phyloP scores from a whole-genome alignment of 2,888 invertebrate species.

The Ptychoptera contaminata region DNA sequence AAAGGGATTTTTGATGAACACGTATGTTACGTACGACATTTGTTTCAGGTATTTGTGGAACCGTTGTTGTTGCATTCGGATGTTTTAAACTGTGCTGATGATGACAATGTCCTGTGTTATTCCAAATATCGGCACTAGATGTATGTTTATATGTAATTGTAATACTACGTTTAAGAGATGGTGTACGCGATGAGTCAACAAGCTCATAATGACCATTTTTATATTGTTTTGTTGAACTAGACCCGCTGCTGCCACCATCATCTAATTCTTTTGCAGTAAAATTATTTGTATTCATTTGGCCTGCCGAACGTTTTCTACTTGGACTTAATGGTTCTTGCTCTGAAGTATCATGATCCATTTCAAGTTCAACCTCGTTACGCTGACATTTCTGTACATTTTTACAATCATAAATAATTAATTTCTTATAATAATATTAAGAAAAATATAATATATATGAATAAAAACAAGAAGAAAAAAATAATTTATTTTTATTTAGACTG shows the following conservation, averaged over 20 bases:
- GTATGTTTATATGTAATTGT: slow-evolving; percentile 2
- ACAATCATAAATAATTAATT: not conserved
- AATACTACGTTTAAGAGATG: slow-evolving; percentile 8
- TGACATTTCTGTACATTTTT: not conserved
- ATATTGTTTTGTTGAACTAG: not conserved
- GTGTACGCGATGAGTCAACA: slow-evolving; percentile 7
- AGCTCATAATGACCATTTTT: slow-evolving; percentile 10
- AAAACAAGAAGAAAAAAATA: not conserved
- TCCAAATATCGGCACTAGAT: not conserved
- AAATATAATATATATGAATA: not conserved
- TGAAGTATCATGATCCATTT: slow-evolving; percentile 5
- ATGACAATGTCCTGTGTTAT: slow-evolving; percentile 6
- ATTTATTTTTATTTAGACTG: not conserved
- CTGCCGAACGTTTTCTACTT: slow-evolving; percentile 1
- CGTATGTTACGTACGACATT: slow-evolving; percentile 15
- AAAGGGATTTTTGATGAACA: slow-evolving; percentile 23
- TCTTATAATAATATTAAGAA: not conserved
- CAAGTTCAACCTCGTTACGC: slow-evolving; percentile 1
- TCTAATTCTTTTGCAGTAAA: not conserved
- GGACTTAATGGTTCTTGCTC: slow-evolving; percentile 6
- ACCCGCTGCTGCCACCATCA: not conserved
- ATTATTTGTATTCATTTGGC: not conserved
- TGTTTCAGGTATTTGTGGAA: slow-evolving; percentile 5
- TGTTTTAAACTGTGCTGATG: slow-evolving; percentile 4
- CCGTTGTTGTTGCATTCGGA: slow-evolving; percentile 7